Percentiles rank a stretch among this genome's conserved stretches.
phyloP scores from a whole-genome alignment of 1,140 invertebrate species.

The Eurosta solidaginis region DNA sequence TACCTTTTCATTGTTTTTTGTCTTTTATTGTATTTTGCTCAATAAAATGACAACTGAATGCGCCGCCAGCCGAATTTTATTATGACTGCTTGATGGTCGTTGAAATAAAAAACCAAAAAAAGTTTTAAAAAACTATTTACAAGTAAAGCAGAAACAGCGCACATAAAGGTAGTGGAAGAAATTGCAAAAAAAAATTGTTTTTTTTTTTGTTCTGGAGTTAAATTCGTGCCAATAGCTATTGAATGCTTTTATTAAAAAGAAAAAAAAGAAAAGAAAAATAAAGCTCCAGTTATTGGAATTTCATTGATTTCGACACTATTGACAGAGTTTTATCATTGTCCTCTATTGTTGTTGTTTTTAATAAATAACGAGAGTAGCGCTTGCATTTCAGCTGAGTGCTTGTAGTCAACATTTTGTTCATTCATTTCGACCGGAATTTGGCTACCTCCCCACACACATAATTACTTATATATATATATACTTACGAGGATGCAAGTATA shows the following conservation, averaged over 20 bases:
- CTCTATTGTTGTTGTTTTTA: neutral
- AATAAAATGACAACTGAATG: neutral
- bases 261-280: conserved; percentile 7
- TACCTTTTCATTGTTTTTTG: neutral
- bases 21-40: neutral
- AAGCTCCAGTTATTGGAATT: neutral
- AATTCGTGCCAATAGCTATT: conserved; percentile 15
- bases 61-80: neutral
- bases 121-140: neutral
- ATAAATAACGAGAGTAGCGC: neutral
- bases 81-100: neutral
- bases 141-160: neutral
- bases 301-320: neutral
- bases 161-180: neutral
- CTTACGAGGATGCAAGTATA: neutral
- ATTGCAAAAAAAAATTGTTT: conserved; percentile 21
- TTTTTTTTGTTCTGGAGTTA: conserved; percentile 3
- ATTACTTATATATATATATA: neutral
- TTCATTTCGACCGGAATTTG: conserved; percentile 30
- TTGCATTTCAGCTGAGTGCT: conserved; percentile 5
- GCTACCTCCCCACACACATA: neutral
- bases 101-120: neutral
- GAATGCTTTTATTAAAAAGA: neutral
- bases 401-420: conserved; percentile 21
- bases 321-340: neutral